Base-by-base conservation (phyloP, 1,140 invertebrate species). In the Sitobion miscanthi region DNA sequence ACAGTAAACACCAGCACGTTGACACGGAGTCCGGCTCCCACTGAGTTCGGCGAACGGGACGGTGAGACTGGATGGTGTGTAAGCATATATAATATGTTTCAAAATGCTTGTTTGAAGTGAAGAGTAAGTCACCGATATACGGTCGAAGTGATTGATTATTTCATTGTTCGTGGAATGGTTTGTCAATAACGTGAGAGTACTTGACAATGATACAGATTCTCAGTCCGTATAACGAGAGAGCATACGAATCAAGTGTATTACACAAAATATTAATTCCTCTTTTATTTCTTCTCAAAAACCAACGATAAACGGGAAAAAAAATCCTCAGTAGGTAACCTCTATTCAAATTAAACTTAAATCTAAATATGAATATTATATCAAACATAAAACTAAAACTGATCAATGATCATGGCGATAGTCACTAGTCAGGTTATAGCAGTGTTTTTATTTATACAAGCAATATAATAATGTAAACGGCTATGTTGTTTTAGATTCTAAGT, bases 81-180 rank as follows among this genome's bases (percentile, higher is more conserved):
- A 42, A 83, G 83, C 45, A 47, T 30, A 54, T 54, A 52, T 54
- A 54, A 89, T 89, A 54, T 77, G 62, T 89, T 89, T 23, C 42
- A 54, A 54, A 89, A 52, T 35, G 30, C 49, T 89, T 38, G n/a
- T 89, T 52, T 52, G 47, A 38, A 89, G 35, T 57, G 49, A 54
- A 89, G 52, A 89, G 35, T 42, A 57, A 54, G n/a, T 89, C 88
- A 57, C 35, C n/a, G 88, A 42, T 89, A 57, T 42, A 88, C 49
- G 52, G 35, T 42, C 52, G n/a, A 89, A 54, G 89, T 90, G 89
- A 91, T 83, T 91, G 90, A 91, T 91, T 91, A 91, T 91, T 91
- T 83, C 90, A 91, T 91, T 91, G 90, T 91, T 91, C 90, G 23
- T n/a, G 21, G 14, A 82, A 83, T 83, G 47, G 45, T 91, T 91